A percentile compares a stretch with the other conserved stretches of the same genome.
These are phyloP conservation scores for Whitmania pigra DNA, from an alignment of 1,140 invertebrate species.

Conservation along the genomic window DNA sequence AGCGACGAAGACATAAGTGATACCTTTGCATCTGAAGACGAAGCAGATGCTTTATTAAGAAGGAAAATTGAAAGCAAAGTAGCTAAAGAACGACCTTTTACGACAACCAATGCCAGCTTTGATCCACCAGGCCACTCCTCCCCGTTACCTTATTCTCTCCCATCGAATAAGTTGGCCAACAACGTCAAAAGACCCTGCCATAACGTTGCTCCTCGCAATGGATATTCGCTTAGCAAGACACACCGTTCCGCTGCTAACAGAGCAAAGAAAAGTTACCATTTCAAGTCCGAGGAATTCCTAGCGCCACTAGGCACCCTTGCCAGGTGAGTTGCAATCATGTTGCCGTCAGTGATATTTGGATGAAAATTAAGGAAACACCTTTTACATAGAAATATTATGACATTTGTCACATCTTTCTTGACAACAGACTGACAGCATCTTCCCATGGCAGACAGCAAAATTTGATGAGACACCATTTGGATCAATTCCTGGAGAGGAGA, in stretches of 20 bases:
- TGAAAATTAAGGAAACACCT: too few species aligned
- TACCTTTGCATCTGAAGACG: neutral
- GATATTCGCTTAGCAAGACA: neutral
- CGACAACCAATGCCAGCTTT: conserved; percentile 4
- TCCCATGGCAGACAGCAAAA: neutral
- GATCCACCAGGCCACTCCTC: neutral
- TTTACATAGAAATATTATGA: too few species aligned
- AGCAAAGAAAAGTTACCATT: neutral
- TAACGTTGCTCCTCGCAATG: neutral
- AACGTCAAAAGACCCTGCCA: neutral
- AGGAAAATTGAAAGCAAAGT: neutral
- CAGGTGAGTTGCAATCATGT: too few species aligned
- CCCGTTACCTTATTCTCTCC: neutral
- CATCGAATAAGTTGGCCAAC: neutral
- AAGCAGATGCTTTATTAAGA: neutral
- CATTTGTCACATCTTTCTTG: too few species aligned
- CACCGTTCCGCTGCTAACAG: neutral
- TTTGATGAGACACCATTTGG: neutral
- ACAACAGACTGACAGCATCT: neutral
- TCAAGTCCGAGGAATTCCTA: neutral
- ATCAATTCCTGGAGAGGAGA: neutral
- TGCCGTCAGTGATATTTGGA: too few species aligned
- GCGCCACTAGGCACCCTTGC: too few species aligned
- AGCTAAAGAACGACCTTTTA: neutral
- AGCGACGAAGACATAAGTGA: too few species aligned